These are phyloP conservation scores for Cryptoblepharus egeriae DNA, from an alignment of 2,797 vertebrate species.

Conservation along the genomic window DNA sequence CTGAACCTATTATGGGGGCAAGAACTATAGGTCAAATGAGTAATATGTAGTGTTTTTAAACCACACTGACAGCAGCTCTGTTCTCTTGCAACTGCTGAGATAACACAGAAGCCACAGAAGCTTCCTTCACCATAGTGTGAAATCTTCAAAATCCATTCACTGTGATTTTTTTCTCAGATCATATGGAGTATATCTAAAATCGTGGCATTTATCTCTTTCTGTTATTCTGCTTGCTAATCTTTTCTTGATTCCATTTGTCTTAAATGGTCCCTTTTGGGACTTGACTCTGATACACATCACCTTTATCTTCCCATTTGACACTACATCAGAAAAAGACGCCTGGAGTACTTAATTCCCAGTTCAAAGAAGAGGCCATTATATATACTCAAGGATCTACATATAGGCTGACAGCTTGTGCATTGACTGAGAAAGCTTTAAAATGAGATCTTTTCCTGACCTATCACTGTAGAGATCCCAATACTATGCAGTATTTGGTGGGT, in stretches of 20 bases:
- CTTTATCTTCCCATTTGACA: conserved; percentile 18
- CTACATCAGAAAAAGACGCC: neutral
- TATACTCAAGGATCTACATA: neutral
- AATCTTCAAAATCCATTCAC: conserved; percentile 16
- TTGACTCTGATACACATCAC: neutral
- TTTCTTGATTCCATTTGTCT: conserved; percentile 11
- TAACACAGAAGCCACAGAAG: neutral
- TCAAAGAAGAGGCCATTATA: conserved; percentile 9
- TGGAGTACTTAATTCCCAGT: neutral
- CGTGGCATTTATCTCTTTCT: neutral
- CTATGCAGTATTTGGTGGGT: neutral
- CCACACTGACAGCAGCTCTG: neutral
- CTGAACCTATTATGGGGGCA: no score
- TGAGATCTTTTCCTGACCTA: neutral
- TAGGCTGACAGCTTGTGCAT: neutral
- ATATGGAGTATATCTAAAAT: neutral
- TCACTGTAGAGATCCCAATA: neutral
- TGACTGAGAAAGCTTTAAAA: conserved; percentile 11
- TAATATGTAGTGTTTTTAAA: neutral
- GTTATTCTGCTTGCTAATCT: neutral
- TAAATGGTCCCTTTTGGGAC: neutral
- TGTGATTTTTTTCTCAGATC: conserved; percentile 20
- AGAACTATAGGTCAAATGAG: neutral
- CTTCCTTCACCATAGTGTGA: neutral
- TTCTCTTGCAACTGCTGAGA: neutral